Conservation (phyloP, 2,797 vertebrate genomes). For the Labroides dimidiatus region DNA sequence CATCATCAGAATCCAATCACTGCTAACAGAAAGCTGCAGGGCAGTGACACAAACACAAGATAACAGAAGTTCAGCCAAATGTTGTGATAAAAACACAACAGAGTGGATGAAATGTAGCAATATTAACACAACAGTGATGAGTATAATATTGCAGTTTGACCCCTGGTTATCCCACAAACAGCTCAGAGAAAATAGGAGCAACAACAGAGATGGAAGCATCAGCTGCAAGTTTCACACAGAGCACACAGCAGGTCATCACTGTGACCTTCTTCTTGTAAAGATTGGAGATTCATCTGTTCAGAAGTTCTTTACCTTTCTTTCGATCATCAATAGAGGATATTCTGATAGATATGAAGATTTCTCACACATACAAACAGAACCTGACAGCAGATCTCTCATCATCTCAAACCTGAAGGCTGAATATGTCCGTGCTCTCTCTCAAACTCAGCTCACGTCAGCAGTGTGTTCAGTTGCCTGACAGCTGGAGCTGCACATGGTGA, state of each 20-base stretch:
- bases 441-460: no score
- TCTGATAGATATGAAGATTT: constrained; percentile 23
- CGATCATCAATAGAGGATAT: constrained; percentile 31
- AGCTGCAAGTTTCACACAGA: constrained; percentile 58
- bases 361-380: constrained; percentile 7
- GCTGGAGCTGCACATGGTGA: no score
- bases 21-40: constrained; percentile 66
- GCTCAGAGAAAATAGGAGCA: constrained; percentile 53
- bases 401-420: constrained; percentile 19
- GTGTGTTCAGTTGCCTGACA: no score
- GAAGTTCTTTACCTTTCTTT: constrained; percentile 27
- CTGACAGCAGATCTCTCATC: constrained; percentile 50
- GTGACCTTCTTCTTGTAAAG: constrained; percentile 45
- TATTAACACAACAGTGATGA: constrained; percentile 31
- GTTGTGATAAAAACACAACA: constrained; percentile 33
- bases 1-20: constrained; percentile 22
- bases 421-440: neutral
- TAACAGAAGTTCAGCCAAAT: constrained; percentile 42
- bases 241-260: constrained; percentile 21
- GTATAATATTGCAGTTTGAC: constrained; percentile 32
- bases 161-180: constrained; percentile 54
- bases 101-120: constrained; percentile 40
- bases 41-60: constrained; percentile 70
- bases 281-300: constrained; percentile 23
- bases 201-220: constrained; percentile 64